Conservation (phyloP, 2,797 vertebrate genomes). For the Vireo griseus region DNA sequence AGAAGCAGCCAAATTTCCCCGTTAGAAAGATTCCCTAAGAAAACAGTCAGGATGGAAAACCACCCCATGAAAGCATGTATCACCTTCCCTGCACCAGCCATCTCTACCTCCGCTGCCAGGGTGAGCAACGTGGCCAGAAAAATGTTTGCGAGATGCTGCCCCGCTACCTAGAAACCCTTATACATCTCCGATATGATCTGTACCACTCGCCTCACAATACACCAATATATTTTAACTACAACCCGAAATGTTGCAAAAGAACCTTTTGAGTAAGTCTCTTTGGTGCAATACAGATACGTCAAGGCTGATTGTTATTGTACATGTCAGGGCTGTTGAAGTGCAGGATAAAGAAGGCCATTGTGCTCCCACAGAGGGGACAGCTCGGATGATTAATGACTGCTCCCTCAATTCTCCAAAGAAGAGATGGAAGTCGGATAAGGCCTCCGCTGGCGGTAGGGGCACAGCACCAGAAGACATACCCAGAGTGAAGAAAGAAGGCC, state of each 20-base stretch:
- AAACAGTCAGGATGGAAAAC: not conserved
- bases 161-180: conserved; percentile 3
- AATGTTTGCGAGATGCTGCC: conserved; percentile 12
- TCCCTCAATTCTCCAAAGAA: conserved; percentile 59
- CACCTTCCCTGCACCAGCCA: not conserved
- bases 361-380: conserved; percentile 63
- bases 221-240: conserved; percentile 43
- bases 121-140: not conserved
- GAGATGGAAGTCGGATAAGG: conserved; percentile 71
- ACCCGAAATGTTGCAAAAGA: conserved; percentile 34
- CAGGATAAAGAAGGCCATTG: conserved; percentile 69
- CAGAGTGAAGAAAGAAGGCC: not conserved
- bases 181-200: conserved; percentile 20
- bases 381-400: conserved; percentile 69
- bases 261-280: conserved; percentile 45
- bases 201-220: not conserved
- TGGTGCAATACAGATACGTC: conserved; percentile 53
- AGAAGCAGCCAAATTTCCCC: not conserved
- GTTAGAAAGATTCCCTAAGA: not conserved
- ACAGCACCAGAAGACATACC: conserved; percentile 24
- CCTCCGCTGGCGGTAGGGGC: conserved; percentile 9
- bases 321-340: conserved; percentile 64
- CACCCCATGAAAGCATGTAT: not conserved
- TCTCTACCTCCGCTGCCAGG: not conserved
- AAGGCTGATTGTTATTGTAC: conserved; percentile 68